A percentile compares a stretch with the other conserved stretches of the same genome.
These are phyloP conservation scores for Hemibates koningsi DNA, from an alignment of 2,113 vertebrate genomes.

Conservation along the genomic window DNA sequence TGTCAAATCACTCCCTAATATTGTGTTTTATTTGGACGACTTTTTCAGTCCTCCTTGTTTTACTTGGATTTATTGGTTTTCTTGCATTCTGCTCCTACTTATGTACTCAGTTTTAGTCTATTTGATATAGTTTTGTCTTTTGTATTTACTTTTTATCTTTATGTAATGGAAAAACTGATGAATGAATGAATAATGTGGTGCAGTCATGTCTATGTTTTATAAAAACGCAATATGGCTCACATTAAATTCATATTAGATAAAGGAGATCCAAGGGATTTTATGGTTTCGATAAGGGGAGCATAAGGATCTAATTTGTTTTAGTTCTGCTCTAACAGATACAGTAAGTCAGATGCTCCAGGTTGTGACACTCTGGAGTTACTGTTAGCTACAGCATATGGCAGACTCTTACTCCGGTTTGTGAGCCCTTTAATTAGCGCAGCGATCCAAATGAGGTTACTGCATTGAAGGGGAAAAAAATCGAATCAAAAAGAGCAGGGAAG, in stretches of 20 bases:
- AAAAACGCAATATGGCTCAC: neutral
- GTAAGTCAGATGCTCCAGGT: constrained; percentile 40
- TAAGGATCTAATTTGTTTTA: constrained; percentile 22
- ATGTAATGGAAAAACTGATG: neutral
- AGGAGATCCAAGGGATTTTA: neutral
- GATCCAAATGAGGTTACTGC: constrained; percentile 56
- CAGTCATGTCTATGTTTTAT: neutral
- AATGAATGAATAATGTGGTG: neutral
- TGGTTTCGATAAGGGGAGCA: constrained; percentile 17
- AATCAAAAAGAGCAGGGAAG: neutral
- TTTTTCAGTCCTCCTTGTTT: neutral
- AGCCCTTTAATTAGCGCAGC: constrained; percentile 51
- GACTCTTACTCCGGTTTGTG: constrained; percentile 25
- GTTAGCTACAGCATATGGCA: constrained; percentile 46
- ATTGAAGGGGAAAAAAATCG: neutral
- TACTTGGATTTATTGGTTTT: neutral
- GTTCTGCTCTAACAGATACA: constrained; percentile 35
- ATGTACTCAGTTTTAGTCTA: neutral
- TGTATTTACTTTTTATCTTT: neutral
- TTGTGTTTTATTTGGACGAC: neutral
- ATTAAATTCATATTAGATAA: neutral
- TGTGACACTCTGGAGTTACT: constrained; percentile 33
- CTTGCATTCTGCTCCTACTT: neutral
- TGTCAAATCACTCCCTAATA: neutral
- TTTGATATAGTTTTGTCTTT: neutral